A percentile compares a stretch with the other conserved stretches of the same genome.
Evolutionary conservation across 2,113 vertebrate genomes (phyloP).

Genomic region (Potamarius usumacintae): DNA sequence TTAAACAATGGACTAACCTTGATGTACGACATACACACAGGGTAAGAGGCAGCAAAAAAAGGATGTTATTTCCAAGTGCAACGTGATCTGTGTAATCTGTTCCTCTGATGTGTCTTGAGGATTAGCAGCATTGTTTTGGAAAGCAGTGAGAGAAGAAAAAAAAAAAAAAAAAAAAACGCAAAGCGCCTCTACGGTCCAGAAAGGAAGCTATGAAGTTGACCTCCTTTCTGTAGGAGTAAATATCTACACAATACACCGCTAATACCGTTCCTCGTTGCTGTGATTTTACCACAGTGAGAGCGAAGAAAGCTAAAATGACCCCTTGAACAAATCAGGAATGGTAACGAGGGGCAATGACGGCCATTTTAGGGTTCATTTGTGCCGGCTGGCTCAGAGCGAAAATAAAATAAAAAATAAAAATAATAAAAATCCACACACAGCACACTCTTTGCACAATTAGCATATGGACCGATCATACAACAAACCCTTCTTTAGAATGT

Average conservation of each 20-base stretch:
- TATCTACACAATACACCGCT: neutral
- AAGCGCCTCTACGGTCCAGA: neutral
- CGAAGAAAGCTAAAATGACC: neutral
- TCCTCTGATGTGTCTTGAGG: slow-evolving; percentile 11
- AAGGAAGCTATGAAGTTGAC: neutral
- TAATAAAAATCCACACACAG: too few relatives aligned
- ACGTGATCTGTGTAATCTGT: slow-evolving; percentile 42
- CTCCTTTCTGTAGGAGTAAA: neutral
- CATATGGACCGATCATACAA: neutral
- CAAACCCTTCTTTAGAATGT: neutral
- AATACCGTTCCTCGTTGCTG: neutral
- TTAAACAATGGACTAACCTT: slow-evolving; percentile 40
- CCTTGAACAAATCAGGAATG: neutral
- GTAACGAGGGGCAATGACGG: neutral
- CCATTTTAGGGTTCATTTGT: neutral
- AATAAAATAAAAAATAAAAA: neutral
- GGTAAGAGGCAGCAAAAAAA: slow-evolving; percentile 15
- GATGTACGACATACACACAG: neutral
- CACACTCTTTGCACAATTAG: neutral
- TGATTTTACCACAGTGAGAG: neutral
- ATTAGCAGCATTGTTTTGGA: slow-evolving; percentile 17
- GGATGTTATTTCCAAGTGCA: slow-evolving; percentile 53
- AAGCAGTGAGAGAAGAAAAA: neutral
- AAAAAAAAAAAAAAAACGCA: neutral
- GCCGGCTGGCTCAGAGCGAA: neutral